Conservation (phyloP, 1,140 invertebrate genomes). For the Centruroides sculpturatus region DNA sequence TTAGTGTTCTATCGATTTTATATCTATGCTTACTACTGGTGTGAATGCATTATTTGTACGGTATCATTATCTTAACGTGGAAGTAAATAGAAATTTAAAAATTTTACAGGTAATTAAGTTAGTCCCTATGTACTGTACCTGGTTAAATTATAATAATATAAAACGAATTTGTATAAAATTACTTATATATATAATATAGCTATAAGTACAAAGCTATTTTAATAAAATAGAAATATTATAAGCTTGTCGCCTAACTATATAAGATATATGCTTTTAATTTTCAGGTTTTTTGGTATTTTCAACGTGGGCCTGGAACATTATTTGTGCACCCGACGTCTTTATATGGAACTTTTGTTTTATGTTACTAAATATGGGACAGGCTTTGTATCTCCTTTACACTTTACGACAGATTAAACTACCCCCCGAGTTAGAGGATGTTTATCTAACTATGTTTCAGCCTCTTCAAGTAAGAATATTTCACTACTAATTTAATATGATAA, state of each 20-base stretch:
- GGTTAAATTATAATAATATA: no score
- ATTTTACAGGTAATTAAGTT: no score
- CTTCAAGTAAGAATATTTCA: conserved; percentile 47
- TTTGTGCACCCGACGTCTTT: conserved; percentile 75
- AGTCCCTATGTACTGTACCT: no score
- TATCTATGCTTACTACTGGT: not conserved
- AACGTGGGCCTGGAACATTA: conserved; percentile 76
- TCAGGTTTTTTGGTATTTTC: conserved; percentile 65
- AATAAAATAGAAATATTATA: not conserved
- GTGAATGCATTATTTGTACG: not conserved
- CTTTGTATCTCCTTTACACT: conserved; percentile 60
- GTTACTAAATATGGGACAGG: conserved; percentile 65
- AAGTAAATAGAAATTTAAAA: no score
- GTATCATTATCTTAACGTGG: no score
- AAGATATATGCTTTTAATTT: conserved; percentile 13
- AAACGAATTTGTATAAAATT: no score
- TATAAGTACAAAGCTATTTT: not conserved
- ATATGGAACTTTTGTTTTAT: conserved; percentile 78
- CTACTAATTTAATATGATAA: no score
- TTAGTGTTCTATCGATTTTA: no score
- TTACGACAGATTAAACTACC: conserved; percentile 72
- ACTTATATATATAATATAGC: not conserved
- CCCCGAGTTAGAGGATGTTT: conserved; percentile 69
- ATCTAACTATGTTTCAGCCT: conserved; percentile 61
- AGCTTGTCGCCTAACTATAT: not conserved